A percentile compares a stretch with the other conserved stretches of the same genome.
Evolutionary conservation across 2,113 vertebrate species (phyloP).

Genomic region (Psilopsiagon aymara): DNA sequence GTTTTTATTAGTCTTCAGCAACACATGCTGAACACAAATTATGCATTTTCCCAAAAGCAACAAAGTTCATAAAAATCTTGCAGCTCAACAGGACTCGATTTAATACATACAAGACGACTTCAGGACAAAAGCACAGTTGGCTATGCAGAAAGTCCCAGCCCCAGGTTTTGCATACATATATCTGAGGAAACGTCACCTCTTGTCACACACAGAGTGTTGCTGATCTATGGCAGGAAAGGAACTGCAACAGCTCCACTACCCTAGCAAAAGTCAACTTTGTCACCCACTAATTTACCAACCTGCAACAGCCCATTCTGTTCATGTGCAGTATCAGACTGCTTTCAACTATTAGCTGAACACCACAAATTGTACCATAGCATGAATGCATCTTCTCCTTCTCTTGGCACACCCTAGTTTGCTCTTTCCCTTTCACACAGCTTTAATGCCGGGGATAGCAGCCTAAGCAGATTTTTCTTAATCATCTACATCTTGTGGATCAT

Average conservation of each 20-base stretch:
- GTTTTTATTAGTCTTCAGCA: neutral
- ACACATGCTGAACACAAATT: neutral
- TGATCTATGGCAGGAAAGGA: neutral
- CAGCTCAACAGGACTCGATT: neutral
- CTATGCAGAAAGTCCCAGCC: neutral
- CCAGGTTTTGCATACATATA: neutral
- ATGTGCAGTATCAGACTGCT: neutral
- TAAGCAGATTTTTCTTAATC: neutral
- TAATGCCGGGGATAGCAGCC: neutral
- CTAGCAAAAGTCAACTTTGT: neutral
- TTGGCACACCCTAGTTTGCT: neutral
- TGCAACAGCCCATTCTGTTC: accelerated
- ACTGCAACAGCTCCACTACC: neutral
- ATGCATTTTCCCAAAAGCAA: neutral
- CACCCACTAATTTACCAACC: neutral
- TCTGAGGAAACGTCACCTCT: neutral
- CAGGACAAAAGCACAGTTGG: neutral
- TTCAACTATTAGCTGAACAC: neutral
- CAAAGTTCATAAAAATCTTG: neutral
- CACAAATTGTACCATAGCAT: neutral
- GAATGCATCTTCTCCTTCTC: neutral
- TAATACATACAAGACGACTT: neutral
- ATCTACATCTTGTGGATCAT: neutral
- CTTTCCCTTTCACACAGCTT: neutral
- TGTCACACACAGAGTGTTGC: neutral